Evolutionary conservation across 2,797 vertebrate species (phyloP), one percentile per base, ranked within the genome.

Genomic region (Anguilla megastoma): DNA sequence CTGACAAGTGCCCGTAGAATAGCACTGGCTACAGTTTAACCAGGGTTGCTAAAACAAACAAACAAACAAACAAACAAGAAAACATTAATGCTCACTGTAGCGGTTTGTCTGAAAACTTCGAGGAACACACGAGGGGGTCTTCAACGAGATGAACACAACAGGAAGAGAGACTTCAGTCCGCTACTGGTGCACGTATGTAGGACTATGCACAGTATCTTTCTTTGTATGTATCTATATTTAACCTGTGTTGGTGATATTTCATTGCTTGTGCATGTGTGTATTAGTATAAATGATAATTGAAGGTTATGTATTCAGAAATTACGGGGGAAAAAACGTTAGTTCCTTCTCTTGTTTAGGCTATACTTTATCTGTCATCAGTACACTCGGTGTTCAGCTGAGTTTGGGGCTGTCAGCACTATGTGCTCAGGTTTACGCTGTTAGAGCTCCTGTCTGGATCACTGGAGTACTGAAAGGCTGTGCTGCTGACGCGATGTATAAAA

Each of bases 351-450:
- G 27, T 2, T 71, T 76, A n/a, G n/a, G n/a, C n/a, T n/a, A 4
- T 76, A 33, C 10, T 18, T 2, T 36, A 5, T 18, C 16, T 41
- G 5, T 76, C 33, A 33, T 30, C 74, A 10, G 4, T 6, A 18
- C 10, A 76, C 74, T 18, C 74, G 0, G 74, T 18, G 33, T 76
- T 36, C 69, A 3, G 0, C 27, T 71, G 69, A 7, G 74, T 14
- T 79, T 79, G 30, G 12, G 33, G 30, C 27, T 30, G 69, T 36
- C 30, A 79, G 5, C 10, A 79, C 6, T 4, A 10, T 41, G 41
- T 48, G 36, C 18, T 48, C 41, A 12, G 45, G 91, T 95, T 95
- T 89, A 96, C 96, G 94, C 2, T 95, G 94, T 45, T 95, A 87
- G 66, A 96, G 95, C 24, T 96, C 94, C 0, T 95, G 0, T 89